These are phyloP conservation scores for Aphodius sticticus DNA, from an alignment of 2,888 invertebrate genomes.

Conservation along the genomic window DNA sequence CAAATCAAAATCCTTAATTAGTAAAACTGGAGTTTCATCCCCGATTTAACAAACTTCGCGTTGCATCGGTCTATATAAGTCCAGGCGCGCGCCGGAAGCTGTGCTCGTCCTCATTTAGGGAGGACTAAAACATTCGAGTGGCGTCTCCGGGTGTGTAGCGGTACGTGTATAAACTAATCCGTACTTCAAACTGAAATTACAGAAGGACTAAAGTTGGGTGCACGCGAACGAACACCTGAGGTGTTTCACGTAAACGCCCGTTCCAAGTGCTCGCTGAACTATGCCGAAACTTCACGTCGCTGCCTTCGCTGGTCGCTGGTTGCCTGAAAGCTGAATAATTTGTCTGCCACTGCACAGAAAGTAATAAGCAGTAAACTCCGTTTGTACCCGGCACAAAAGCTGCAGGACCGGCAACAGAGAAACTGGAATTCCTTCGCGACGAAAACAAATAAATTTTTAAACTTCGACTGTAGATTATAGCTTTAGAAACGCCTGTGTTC, in stretches of 20 bases:
- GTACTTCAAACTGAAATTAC: neutral
- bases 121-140: neutral
- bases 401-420: neutral
- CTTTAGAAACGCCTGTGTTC: neutral
- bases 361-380: constrained; percentile 4
- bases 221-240: neutral
- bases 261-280: neutral
- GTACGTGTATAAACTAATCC: constrained; percentile 4
- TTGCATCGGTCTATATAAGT: too few relatives aligned
- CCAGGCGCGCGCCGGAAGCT: too few relatives aligned
- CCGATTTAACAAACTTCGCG: too few relatives aligned
- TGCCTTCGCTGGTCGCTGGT: neutral
- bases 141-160: neutral
- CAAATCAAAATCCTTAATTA: too few relatives aligned
- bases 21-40: too few relatives aligned
- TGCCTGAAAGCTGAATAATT: neutral
- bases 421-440: neutral
- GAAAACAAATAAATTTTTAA: neutral
- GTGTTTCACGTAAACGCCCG: neutral
- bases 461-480: neutral
- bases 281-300: neutral
- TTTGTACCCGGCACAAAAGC: neutral
- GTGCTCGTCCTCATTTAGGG: neutral
- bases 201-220: neutral
- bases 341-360: neutral